These are phyloP conservation scores for Austrolebias charrua DNA, from an alignment of 2,797 vertebrate genomes.

Conservation along the genomic window DNA sequence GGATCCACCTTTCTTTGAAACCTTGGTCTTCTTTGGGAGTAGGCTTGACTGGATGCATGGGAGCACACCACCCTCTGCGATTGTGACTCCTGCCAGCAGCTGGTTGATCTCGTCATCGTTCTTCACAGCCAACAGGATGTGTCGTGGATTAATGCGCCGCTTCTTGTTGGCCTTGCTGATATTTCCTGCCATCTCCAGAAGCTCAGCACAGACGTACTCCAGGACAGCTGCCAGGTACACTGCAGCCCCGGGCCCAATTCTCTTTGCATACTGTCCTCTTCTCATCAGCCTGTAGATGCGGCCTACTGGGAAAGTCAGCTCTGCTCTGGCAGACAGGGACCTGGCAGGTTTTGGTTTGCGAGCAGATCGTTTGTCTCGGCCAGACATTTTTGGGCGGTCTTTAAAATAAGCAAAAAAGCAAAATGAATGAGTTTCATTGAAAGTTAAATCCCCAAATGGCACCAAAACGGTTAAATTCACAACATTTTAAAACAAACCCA, in stretches of 20 bases:
- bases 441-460: background rate
- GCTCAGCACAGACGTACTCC: constrained; percentile 81
- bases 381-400: constrained; percentile 76
- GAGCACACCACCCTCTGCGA: constrained; percentile 79
- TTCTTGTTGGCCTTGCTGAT: constrained; percentile 77
- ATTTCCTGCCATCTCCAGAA: constrained; percentile 81
- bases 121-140: constrained; percentile 80
- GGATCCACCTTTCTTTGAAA: constrained; percentile 17
- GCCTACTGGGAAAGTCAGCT: constrained; percentile 80
- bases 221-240: constrained; percentile 78
- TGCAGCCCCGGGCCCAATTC: constrained; percentile 66
- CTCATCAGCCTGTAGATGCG: constrained; percentile 73
- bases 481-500: background rate
- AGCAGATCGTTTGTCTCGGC: constrained; percentile 75
- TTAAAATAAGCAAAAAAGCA: background rate
- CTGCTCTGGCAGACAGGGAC: constrained; percentile 67
- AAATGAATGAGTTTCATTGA: background rate
- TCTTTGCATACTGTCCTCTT: constrained; percentile 61
- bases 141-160: constrained; percentile 75
- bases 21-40: constrained; percentile 62
- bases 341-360: background rate
- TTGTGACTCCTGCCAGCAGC: constrained; percentile 71
- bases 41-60: constrained; percentile 78
- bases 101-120: constrained; percentile 79
- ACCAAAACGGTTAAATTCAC: background rate